Evolutionary conservation across 2,113 vertebrate genomes (phyloP).

Genomic region (Bubo scandiacus): DNA sequence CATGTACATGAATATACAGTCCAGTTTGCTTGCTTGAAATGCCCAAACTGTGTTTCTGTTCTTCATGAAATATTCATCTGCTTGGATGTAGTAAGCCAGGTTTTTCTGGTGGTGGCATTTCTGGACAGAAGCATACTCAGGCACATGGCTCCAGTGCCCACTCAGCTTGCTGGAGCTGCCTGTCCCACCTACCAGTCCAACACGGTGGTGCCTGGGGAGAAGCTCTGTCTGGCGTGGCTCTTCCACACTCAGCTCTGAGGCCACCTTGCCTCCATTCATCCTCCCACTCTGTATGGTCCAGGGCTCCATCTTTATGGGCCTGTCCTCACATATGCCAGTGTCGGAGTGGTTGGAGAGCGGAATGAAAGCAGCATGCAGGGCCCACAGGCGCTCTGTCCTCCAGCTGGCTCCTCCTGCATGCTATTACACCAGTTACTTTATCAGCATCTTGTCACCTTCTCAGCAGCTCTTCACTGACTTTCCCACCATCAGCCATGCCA

Average conservation of each 20-base stretch:
- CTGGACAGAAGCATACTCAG: background rate
- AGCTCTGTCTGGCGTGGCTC: background rate
- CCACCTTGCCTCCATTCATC: background rate
- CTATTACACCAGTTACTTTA: background rate
- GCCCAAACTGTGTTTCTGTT: background rate
- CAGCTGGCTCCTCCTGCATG: background rate
- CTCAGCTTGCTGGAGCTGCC: background rate
- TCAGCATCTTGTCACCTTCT: background rate
- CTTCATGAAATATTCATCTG: background rate
- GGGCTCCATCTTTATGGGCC: background rate
- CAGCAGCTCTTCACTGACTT: background rate
- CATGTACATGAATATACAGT: background rate
- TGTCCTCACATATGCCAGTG: background rate
- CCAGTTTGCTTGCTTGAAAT: background rate
- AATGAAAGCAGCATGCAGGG: background rate
- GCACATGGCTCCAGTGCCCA: accelerated
- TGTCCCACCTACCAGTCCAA: background rate
- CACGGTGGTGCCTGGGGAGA: accelerated
- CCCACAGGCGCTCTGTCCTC: accelerated
- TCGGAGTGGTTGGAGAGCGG: background rate
- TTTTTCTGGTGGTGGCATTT: background rate
- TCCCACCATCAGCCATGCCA: background rate
- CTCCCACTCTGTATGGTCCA: background rate
- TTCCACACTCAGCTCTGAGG: background rate
- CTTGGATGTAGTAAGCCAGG: background rate